These are phyloP conservation scores for Dendroctonus valens DNA, from an alignment of 1,140 invertebrate species.

Conservation along the genomic window DNA sequence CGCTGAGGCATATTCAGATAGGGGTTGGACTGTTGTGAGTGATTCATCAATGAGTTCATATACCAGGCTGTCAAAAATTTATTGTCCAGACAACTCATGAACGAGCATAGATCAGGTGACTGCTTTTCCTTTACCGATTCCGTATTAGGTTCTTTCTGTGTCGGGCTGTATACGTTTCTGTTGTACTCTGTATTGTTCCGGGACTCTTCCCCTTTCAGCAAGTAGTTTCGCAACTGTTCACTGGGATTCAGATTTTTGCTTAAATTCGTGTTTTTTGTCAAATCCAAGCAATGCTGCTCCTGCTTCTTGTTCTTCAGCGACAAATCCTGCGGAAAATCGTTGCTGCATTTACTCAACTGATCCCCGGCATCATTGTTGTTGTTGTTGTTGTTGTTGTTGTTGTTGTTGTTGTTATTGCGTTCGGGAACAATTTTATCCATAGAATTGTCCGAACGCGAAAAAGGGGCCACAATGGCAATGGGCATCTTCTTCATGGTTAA, in stretches of 20 bases:
- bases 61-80: conserved; percentile 62
- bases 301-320: conserved; percentile 40
- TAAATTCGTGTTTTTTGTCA: conserved; percentile 39
- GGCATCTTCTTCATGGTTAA: conserved; percentile 54
- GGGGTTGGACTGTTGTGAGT: conserved; percentile 33
- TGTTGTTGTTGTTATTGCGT: conserved; percentile 33
- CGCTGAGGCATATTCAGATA: conserved; percentile 36
- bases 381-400: conserved; percentile 31
- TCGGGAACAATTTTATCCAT: conserved; percentile 27
- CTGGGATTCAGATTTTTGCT: conserved; percentile 33
- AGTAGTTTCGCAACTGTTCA: conserved; percentile 41
- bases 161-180: conserved; percentile 38
- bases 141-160: conserved; percentile 31
- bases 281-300: conserved; percentile 33
- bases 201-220: conserved; percentile 37
- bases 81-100: conserved; percentile 54
- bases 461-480: conserved; percentile 48
- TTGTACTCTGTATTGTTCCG: conserved; percentile 34
- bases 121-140: conserved; percentile 17
- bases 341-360: not conserved
- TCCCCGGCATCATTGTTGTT: not conserved
- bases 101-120: conserved; percentile 46
- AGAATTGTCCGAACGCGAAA: conserved; percentile 35
- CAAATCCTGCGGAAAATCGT: conserved; percentile 42
- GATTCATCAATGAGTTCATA: conserved; percentile 56